Base-by-base conservation (phyloP, 2,113 vertebrate species). In the Solenodon paradoxus region DNA sequence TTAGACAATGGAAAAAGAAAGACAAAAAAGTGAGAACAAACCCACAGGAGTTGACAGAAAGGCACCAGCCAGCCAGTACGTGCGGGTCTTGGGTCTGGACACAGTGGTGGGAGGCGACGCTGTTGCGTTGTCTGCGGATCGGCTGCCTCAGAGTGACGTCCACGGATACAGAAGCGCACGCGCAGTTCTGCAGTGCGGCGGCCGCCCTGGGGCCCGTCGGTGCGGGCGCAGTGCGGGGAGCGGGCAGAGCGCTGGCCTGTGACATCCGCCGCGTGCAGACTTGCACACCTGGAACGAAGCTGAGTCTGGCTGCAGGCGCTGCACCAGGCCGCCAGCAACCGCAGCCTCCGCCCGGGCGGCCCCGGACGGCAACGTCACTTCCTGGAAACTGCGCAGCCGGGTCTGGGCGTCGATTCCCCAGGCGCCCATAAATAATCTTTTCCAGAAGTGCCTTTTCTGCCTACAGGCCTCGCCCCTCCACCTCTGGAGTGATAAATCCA, bases 41-140 rank as follows among this genome's bases (percentile, higher is more conserved):
- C 1, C 49, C n/a, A 0, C 28, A 0, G 47, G 20, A 0, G 3
- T 0, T 0, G 2, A 4, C 30, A 2, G 17, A 13, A 17, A 5
- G 9, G 35, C 3, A 7, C 5, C 4, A 2, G 20, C 38, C 64
- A 22, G 0, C 11, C 5, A 26, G 0, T 24, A 0, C 6, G 4
- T 40, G 0, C 9, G 0, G 3, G 19, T 38, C 51, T 9, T 9
- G 0, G 35, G n/a, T n/a, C n/a, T n/a, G n/a, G n/a, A n/a, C n/a
- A n/a, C n/a, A n/a, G n/a, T n/a, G n/a, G n/a, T n/a, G n/a, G n/a
- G n/a, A n/a, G n/a, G n/a, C n/a, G n/a, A n/a, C n/a, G n/a, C n/a
- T n/a, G n/a, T n/a, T n/a, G n/a, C n/a, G n/a, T n/a, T n/a, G n/a
- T n/a, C n/a, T n/a, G n/a, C n/a, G n/a, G n/a, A n/a, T n/a, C n/a